Percentiles rank a stretch among this genome's conserved stretches.
These are phyloP conservation scores for Trichonephila inaurata DNA, from an alignment of 1,140 invertebrate genomes.

Conservation along the genomic window DNA sequence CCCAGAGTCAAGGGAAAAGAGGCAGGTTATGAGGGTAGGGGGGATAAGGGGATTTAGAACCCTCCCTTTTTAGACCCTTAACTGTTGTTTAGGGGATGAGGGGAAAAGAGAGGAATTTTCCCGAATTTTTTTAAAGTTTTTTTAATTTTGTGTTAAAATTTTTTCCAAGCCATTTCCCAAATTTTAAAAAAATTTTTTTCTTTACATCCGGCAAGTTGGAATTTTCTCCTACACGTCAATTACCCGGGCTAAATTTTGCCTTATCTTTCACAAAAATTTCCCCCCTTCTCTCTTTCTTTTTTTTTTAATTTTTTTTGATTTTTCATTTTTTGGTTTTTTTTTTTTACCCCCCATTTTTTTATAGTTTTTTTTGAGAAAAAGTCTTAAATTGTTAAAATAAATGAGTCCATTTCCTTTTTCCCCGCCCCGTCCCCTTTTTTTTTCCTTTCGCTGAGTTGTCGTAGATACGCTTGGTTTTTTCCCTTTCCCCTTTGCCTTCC, in stretches of 20 bases:
- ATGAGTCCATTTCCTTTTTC: conserved; percentile 36
- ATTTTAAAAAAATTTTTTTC: no score
- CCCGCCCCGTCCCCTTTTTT: background rate
- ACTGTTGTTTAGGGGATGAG: conserved; percentile 67
- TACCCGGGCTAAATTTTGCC: conserved; percentile 58
- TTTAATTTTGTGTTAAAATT: conserved; percentile 75
- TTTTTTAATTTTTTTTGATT: background rate
- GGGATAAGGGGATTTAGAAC: conserved; percentile 63
- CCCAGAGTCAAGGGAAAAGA: conserved; percentile 64
- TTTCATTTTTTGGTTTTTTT: background rate
- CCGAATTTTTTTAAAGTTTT: conserved; percentile 67
- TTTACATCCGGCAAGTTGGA: conserved; percentile 21
- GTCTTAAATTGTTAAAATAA: conserved; percentile 75
- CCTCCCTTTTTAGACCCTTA: conserved; percentile 55
- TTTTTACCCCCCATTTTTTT: conserved; percentile 63
- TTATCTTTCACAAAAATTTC: conserved; percentile 46
- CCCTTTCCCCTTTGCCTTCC: background rate
- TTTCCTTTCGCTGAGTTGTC: conserved; percentile 25
- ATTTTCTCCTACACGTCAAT: conserved; percentile 61
- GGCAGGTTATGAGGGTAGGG: conserved; percentile 71
- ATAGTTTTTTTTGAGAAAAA: conserved; percentile 61
- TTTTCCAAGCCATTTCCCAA: no score
- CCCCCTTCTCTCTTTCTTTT: background rate
- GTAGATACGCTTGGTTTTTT: background rate
- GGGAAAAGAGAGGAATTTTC: conserved; percentile 8